Base-by-base conservation (phyloP, 2,797 vertebrate genomes). In the Melanotaenia trifasciata region DNA sequence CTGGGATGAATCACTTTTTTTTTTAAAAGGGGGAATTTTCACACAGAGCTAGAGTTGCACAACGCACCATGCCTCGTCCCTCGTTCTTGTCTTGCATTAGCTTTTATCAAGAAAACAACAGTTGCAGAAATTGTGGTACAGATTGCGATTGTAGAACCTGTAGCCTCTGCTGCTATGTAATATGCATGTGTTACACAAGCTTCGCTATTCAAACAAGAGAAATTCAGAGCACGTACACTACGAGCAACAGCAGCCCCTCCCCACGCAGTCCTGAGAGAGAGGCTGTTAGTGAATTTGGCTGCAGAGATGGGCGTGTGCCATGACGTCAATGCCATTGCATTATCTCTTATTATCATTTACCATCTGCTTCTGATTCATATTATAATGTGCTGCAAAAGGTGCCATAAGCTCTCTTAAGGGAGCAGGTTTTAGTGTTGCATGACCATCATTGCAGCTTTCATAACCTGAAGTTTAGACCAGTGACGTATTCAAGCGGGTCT, bases 301-400 rank as follows among this genome's bases (percentile, higher is more conserved):
- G 90, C 90, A 84, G 89, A 84, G 82, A 90, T 84, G 92, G 92
- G 92, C 87, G 91, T 93, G 90, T 85, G 87, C 86, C 81, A 74
- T 94, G 93, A 94, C 93, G 92, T 94, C 91, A 93, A 81, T 79
- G 72, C 84, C 74, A 47, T 58, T 80, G 76, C 80, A 72, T 59
- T 56, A 54, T 86, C 83, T 63, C 71, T 59, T 66, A 32, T 68
- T 57, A 59, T 63, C 36, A 30, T 63, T 81, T 75, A 75, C 82
- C 77, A 71, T 82, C 64, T 75, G 74, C 75, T 14, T 24, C 57
- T 56, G 74, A 79, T 77, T 74, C 78, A 33, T 60, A 61, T 81
- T 80, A 66, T 87, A 71, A 51, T 61, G 40, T 20, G 59, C 72
- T 22, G 75, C 67, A 58, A 32, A 22, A 67, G 57, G 45, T 40